Evolutionary conservation across 2,113 vertebrate genomes (phyloP).

Genomic region (Eulemur rufifrons): DNA sequence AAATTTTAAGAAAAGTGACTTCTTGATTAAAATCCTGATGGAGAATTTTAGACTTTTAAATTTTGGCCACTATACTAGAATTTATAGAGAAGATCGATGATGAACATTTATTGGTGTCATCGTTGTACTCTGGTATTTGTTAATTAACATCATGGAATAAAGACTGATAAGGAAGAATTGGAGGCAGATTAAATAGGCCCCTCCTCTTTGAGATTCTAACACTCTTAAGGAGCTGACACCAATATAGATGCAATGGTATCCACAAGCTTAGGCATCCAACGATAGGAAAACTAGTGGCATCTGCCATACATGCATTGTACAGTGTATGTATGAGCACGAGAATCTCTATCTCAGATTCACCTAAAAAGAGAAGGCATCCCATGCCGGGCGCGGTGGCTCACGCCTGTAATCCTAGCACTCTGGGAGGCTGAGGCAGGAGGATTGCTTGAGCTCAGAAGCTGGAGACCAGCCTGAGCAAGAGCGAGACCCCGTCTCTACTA

Average conservation of each 20-base stretch:
- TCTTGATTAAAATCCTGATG: background rate
- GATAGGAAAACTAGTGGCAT: background rate
- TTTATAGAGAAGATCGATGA: background rate
- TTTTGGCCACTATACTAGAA: background rate
- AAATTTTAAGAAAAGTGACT: background rate
- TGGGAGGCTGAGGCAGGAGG: too few species aligned
- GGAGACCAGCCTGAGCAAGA: too few species aligned
- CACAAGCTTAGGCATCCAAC: background rate
- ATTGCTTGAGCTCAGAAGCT: too few species aligned
- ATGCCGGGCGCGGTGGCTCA: too few species aligned
- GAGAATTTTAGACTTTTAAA: background rate
- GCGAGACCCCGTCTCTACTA: too few species aligned
- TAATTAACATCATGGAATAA: background rate
- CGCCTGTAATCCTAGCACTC: too few species aligned
- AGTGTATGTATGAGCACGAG: background rate
- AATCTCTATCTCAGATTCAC: background rate
- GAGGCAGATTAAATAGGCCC: background rate
- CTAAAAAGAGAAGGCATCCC: background rate
- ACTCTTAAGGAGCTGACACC: background rate
- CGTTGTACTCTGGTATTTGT: background rate
- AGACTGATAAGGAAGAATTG: background rate
- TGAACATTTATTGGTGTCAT: background rate
- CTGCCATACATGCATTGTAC: too few species aligned
- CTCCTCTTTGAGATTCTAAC: background rate
- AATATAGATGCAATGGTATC: background rate